Evolutionary conservation across 1,140 invertebrate genomes (phyloP).

Genomic region (Saxidomus purpurata): DNA sequence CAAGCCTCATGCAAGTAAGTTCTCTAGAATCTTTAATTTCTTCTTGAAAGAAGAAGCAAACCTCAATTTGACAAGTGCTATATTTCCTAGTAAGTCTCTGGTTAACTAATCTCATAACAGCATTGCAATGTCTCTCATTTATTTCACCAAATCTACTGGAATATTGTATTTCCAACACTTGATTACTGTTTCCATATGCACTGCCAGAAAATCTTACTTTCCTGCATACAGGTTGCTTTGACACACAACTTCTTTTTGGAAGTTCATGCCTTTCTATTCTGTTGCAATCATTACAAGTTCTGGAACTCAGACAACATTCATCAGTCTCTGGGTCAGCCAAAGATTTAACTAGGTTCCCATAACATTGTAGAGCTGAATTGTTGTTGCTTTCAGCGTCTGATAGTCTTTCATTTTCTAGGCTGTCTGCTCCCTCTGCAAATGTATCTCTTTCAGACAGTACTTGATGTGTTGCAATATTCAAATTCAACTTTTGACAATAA

Average conservation of each 20-base stretch:
- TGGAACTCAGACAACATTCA: no score
- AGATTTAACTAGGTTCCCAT: no score
- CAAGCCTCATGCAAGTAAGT: background rate
- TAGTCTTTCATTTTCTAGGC: background rate
- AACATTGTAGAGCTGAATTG: background rate
- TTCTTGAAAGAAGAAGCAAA: background rate
- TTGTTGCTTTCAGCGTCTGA: background rate
- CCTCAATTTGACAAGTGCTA: background rate
- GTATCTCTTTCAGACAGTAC: background rate
- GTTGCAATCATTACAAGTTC: no score
- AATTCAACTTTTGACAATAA: no score
- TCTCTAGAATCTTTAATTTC: background rate
- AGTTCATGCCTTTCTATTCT: background rate
- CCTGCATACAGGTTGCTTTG: background rate
- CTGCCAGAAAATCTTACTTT: background rate
- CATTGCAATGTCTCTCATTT: conserved; percentile 29
- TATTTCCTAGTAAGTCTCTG: background rate
- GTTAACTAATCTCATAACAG: background rate
- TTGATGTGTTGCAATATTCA: no score
- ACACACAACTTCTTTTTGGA: background rate
- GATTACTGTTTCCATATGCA: background rate
- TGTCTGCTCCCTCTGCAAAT: background rate
- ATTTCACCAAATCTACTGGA: background rate
- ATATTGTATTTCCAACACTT: background rate
- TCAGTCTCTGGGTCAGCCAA: no score